A percentile compares a stretch with the other conserved stretches of the same genome.
Conservation (phyloP, 2,113 vertebrate genomes). For the Podarcis muralis region DNA sequence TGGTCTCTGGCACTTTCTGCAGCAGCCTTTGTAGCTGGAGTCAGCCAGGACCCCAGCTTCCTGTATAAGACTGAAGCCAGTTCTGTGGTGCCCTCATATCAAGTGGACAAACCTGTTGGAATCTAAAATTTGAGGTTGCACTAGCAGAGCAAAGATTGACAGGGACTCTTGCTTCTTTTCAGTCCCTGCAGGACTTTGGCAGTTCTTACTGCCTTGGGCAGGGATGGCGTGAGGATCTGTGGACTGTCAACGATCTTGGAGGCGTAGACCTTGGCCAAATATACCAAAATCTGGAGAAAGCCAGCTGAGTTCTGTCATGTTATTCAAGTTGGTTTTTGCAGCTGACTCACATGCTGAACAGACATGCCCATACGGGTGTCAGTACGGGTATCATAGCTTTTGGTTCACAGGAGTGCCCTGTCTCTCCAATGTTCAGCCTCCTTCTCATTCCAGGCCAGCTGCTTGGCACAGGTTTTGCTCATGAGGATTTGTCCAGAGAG, state of each 20-base stretch:
- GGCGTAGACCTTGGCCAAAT: background rate
- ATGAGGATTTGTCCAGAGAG: background rate
- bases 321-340: background rate
- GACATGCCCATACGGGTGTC: background rate
- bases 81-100: background rate
- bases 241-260: background rate
- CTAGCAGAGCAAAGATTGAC: background rate
- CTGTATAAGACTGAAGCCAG: background rate
- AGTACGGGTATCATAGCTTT: background rate
- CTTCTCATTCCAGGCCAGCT: background rate
- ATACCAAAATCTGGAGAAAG: background rate
- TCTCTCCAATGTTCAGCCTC: background rate
- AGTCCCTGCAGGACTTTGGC: background rate
- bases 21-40: no score
- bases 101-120: background rate
- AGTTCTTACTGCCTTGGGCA: background rate
- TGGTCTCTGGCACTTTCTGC: no score
- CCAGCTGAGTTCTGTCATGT: background rate
- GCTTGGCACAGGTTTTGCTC: no score
- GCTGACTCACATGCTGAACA: constrained; percentile 54
- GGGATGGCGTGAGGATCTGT: background rate
- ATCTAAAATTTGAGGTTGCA: background rate
- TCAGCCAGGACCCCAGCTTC: no score
- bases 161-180: background rate
- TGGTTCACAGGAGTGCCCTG: background rate